Evolutionary conservation across 2,888 invertebrate species (phyloP), one percentile per base, ranked within the genome.

Genomic region (Clusia tigrina): DNA sequence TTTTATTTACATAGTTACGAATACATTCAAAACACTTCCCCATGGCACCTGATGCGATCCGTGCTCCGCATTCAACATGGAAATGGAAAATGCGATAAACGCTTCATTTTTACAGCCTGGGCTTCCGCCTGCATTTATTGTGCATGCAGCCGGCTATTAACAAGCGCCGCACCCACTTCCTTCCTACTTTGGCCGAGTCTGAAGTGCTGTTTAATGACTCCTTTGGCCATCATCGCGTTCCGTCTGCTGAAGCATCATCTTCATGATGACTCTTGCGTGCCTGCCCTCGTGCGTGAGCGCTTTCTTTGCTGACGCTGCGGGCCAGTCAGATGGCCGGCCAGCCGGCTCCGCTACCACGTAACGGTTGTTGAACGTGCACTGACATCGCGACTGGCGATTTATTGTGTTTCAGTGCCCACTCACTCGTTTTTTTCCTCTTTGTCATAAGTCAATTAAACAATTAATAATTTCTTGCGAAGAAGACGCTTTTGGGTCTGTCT

Each of bases 101-200:
- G 12, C 32, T 6, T 12, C 6, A 32, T 9, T 9, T 6, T 32
- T 12, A 32, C 12, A 12, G 32, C 32, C 6, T 32, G 32, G 6
- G 42, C 42, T 42, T 42, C 42, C 42, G 42, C 42, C 42, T 42
- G 3, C 42, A 42, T 42, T n/a, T 42, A 42, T 17, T n/a, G 42
- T 42, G 42, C 10, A 42, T 42, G 32, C 32, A 32, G 12, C n/a
- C 42, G 2, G 15, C 42, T 42, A n/a, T 42, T 42, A 6, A 12
- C 12, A 6, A 12, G 6, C 32, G 42, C n/a, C 42, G 42, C 42
- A 42, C 42, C 42, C 42, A 42, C 12, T 42, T 42, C 3, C n/a
- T 10, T 9, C 32, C 32, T 6, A 6, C 10, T 32, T 12, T 10
- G n/a, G n/a, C 42, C 10, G 42, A 6, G 42, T 42, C 42, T n/a